Conservation (phyloP, 2,888 invertebrate genomes). For the Monoplex corrugatus region DNA sequence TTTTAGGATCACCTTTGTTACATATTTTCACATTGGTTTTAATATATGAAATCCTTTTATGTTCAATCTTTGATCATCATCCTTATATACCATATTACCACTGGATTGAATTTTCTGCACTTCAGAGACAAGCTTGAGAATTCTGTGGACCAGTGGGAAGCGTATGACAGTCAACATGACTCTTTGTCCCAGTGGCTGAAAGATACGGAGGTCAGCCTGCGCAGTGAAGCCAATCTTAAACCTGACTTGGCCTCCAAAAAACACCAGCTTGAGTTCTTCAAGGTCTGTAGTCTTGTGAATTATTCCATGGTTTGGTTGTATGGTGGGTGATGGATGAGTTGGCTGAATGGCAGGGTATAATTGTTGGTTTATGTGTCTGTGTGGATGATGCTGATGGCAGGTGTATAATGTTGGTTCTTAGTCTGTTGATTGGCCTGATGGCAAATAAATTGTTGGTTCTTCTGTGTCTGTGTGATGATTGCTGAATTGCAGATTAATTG, state of each 20-base stretch:
- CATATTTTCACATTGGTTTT: too few species aligned
- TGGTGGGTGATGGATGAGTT: background rate
- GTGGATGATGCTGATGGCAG: too few species aligned
- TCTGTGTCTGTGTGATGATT: background rate
- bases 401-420: background rate
- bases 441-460: background rate
- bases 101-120: slow-evolving; percentile 27
- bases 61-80: too few species aligned
- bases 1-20: too few species aligned
- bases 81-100: too few species aligned
- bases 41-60: too few species aligned
- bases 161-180: slow-evolving; percentile 90
- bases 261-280: slow-evolving; percentile 88
- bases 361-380: too few species aligned
- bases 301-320: background rate
- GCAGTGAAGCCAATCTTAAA: slow-evolving; percentile 90
- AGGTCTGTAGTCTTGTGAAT: slow-evolving; percentile 82
- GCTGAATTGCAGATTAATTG: too few species aligned
- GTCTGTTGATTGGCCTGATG: background rate
- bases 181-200: slow-evolving; percentile 94
- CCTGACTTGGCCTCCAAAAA: slow-evolving; percentile 91
- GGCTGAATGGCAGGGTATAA: background rate
- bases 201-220: slow-evolving; percentile 89
- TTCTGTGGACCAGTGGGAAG: slow-evolving; percentile 85
- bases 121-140: slow-evolving; percentile 73